Conservation (phyloP, 2,888 invertebrate genomes). For the Sisyra nigra region DNA sequence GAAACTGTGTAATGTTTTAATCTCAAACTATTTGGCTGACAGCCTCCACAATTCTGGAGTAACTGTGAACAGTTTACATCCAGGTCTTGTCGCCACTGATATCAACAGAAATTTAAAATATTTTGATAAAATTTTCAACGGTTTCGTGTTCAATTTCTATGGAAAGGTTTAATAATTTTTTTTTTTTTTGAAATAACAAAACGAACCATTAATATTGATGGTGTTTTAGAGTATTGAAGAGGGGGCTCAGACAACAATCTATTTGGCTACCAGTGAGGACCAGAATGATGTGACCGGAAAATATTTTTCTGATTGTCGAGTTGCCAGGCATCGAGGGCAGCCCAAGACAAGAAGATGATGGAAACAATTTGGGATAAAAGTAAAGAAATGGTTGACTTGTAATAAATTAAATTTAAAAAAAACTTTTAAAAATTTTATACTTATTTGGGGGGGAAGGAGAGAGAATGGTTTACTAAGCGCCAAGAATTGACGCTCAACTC, state of each 20-base stretch:
- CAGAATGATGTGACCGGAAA: slow-evolving; percentile 54
- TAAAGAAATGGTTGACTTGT: no score
- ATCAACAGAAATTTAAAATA: neutral
- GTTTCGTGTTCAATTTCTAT: neutral
- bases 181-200: no score
- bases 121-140: neutral
- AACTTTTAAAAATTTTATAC: no score
- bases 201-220: no score
- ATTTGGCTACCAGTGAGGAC: slow-evolving; percentile 59
- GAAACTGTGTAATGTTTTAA: slow-evolving; percentile 25
- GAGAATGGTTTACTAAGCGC: no score
- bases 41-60: slow-evolving; percentile 22
- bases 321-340: no score
- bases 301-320: slow-evolving; percentile 65
- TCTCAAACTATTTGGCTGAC: slow-evolving; percentile 22
- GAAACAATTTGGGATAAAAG: no score
- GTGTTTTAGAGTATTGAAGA: slow-evolving; percentile 44
- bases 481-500: no score
- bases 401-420: no score
- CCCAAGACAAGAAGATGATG: no score
- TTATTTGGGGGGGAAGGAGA: no score
- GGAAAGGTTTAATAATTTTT: no score
- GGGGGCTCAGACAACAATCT: slow-evolving; percentile 67
- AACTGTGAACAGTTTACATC: slow-evolving; percentile 28
- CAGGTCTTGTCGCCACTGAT: slow-evolving; percentile 18